phyloP scores from a whole-genome alignment of 2,113 vertebrate genomes.

The Anguilla rostrata region DNA sequence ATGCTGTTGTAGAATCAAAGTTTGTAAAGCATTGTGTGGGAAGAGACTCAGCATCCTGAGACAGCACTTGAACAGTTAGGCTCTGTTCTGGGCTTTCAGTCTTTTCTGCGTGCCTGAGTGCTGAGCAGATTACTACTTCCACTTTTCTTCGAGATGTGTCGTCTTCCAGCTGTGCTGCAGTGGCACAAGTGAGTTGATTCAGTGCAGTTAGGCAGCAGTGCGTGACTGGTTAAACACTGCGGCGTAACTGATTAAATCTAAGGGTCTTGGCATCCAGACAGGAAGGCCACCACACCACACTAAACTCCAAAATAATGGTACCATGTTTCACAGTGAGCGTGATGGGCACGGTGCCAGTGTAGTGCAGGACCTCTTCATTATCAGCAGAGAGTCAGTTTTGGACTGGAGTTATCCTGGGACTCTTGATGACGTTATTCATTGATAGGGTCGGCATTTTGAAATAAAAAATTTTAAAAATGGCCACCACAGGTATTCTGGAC shows the following conservation, averaged over 20 bases:
- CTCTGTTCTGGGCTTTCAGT: slow-evolving; percentile 1
- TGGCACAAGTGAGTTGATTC: slow-evolving; percentile 11
- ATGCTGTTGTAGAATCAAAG: background rate
- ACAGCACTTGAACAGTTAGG: slow-evolving; percentile 16
- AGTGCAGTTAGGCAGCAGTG: background rate
- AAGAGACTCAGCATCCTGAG: slow-evolving; percentile 1
- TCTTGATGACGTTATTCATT: no score
- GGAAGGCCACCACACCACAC: background rate
- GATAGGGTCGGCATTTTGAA: background rate
- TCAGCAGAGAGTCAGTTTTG: background rate
- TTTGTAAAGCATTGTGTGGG: background rate
- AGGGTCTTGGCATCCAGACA: background rate
- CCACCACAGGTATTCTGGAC: no score
- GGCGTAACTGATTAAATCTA: slow-evolving; percentile 6
- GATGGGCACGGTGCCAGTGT: background rate
- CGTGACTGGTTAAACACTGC: slow-evolving; percentile 21
- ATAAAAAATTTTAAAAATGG: no score
- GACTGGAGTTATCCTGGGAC: background rate
- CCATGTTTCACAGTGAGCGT: background rate
- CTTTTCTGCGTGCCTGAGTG: background rate
- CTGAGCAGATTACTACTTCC: background rate
- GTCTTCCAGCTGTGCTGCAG: slow-evolving; percentile 18
- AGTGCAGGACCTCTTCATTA: background rate
- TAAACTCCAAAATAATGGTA: background rate
- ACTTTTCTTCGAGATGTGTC: slow-evolving; percentile 20